A percentile compares a stretch with the other conserved stretches of the same genome.
phyloP scores from a whole-genome alignment of 2,113 vertebrate species.

The Pan paniscus region DNA sequence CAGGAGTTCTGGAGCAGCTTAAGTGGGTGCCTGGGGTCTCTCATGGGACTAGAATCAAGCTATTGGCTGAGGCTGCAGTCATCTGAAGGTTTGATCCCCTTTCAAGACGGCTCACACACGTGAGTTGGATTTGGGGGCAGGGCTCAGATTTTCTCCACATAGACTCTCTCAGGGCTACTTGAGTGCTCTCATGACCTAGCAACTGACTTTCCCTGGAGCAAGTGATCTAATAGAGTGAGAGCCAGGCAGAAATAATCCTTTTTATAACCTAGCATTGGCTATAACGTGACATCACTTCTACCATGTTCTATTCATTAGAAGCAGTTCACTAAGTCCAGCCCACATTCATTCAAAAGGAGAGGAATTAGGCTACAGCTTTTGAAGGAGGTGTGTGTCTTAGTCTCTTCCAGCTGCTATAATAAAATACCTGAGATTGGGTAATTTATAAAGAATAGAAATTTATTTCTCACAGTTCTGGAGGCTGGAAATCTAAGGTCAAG shows the following conservation, averaged over 20 bases:
- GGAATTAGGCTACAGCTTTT: neutral
- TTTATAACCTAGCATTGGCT: neutral
- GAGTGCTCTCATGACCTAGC: neutral
- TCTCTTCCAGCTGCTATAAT: neutral
- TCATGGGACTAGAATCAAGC: neutral
- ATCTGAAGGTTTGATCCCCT: neutral
- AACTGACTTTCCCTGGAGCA: neutral
- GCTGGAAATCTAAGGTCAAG: neutral
- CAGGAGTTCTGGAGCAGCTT: slow-evolving; percentile 19
- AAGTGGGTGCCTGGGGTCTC: neutral
- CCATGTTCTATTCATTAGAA: neutral
- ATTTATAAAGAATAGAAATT: neutral
- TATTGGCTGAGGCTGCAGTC: neutral
- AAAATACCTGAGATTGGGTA: neutral
- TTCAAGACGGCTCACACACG: neutral
- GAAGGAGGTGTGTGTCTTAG: neutral
- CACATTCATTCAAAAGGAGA: neutral
- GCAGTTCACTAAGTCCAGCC: neutral
- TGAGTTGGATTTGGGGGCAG: neutral
- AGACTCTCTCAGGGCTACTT: neutral
- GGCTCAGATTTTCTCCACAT: neutral
- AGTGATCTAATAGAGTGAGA: neutral
- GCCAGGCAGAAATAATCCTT: neutral
- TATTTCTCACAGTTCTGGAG: neutral
- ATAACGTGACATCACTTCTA: too few species aligned